Conservation (phyloP, 2,888 invertebrate genomes). For the Xestia c-nigrum region DNA sequence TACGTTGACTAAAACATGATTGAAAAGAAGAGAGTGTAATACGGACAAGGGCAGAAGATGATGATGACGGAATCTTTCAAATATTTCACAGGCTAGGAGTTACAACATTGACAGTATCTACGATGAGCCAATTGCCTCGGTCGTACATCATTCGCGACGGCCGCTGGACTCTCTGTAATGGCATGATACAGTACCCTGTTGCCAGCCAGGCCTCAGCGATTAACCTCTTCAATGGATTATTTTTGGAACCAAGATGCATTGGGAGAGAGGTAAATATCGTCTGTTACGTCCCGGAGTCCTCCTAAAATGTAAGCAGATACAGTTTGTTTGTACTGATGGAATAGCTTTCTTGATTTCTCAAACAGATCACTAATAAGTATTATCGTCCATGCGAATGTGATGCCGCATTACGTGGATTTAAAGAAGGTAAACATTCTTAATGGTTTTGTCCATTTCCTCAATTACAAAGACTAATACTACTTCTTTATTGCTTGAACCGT, state of each 20-base stretch:
- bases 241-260: conserved; percentile 78
- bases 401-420: background rate
- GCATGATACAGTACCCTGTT: conserved; percentile 76
- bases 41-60: background rate
- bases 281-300: background rate
- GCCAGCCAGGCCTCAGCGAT: conserved; percentile 49
- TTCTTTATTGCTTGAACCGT: no score
- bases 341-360: background rate
- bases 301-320: background rate
- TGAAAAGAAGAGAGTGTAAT: background rate
- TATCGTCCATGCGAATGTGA: background rate
- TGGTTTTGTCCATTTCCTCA: background rate
- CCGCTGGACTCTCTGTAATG: conserved; percentile 81
- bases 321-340: background rate
- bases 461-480: background rate
- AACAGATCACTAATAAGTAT: background rate
- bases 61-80: background rate
- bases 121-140: conserved; percentile 72
- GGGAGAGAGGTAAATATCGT: conserved; percentile 80
- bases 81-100: conserved; percentile 76
- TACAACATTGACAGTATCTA: conserved; percentile 78
- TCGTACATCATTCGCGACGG: conserved; percentile 83
- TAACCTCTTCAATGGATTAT: conserved; percentile 71
- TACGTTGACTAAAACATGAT: background rate
- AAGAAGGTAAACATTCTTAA: background rate